Evolutionary conservation across 2,888 invertebrate genomes (phyloP), one percentile per base, ranked within the genome.

Genomic region (Malachius bipustulatus): DNA sequence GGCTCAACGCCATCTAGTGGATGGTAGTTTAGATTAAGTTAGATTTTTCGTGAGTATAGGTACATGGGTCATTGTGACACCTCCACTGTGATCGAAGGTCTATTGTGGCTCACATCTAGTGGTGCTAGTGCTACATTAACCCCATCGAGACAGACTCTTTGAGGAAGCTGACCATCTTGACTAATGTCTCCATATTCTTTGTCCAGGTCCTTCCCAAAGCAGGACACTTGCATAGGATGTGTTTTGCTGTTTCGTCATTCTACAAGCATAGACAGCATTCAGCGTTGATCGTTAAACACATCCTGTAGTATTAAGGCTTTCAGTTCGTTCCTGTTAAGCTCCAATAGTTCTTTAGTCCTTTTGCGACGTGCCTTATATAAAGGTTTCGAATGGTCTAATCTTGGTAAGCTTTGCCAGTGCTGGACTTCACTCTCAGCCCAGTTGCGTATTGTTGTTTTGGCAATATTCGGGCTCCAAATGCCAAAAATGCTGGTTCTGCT

Each of bases 31-130:
- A 19, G 24, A n/a, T 19, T 19, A 8, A n/a, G 24, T 19, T 19
- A 19, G n/a, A 19, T 19, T 19, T n/a, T n/a, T n/a, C n/a, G n/a
- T n/a, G n/a, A n/a, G n/a, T n/a, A n/a, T n/a, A n/a, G n/a, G 24
- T 19, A n/a, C 6, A n/a, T 19, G 24, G 24, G 24, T n/a, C n/a
- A 19, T 19, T 8, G n/a, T n/a, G 24, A n/a, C n/a, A 6, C 24
- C 24, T 19, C 24, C 24, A 19, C 24, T 19, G 24, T n/a, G 24
- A 19, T n/a, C 24, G 24, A 19, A 19, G n/a, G 24, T 19, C 24
- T 19, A 19, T 19, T 19, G 24, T 19, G 24, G 24, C 24, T 19
- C 24, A n/a, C 24, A n/a, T n/a, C 24, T 19, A 19, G n/a, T 19
- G n/a, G 24, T 19, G 6, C n/a, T 19, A 19, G 24, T 19, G 6